Conservation (phyloP, 1,140 invertebrate species). For the Drosophila cardini region DNA sequence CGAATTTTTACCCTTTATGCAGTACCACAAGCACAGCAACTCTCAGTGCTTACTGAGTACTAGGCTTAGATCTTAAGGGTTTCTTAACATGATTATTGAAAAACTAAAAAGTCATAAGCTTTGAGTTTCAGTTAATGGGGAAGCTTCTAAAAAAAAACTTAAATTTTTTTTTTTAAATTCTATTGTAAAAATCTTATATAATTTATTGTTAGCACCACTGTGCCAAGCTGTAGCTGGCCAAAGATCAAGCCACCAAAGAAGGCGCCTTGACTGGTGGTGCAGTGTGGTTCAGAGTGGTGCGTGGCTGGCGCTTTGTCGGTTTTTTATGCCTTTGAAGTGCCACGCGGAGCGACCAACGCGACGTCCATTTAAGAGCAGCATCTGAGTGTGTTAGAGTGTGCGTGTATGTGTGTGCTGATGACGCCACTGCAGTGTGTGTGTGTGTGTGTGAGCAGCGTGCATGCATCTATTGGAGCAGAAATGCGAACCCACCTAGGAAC, state of each 20-base stretch:
- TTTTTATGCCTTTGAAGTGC: constrained; percentile 69
- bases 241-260: constrained; percentile 80
- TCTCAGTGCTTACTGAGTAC: no score
- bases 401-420: constrained; percentile 72
- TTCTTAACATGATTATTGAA: no score
- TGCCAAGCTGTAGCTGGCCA: constrained; percentile 16
- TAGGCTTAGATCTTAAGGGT: no score
- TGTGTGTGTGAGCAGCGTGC: constrained; percentile 64
- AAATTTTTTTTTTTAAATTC: no score
- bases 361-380: constrained; percentile 68
- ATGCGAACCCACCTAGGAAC: constrained; percentile 66
- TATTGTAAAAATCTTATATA: neutral
- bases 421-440: constrained; percentile 50
- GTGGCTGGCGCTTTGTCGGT: constrained; percentile 66
- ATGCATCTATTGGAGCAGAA: constrained; percentile 77
- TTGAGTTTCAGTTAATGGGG: no score
- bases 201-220: neutral
- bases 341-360: constrained; percentile 60
- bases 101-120: no score
- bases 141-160: no score
- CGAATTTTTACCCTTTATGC: no score
- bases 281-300: constrained; percentile 33
- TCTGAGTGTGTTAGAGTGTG: no score
- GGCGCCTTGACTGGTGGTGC: constrained; percentile 45
- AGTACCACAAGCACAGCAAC: no score